Conservation (phyloP, 2,797 vertebrate species). For the Acrossocheilus wenchowensis region DNA sequence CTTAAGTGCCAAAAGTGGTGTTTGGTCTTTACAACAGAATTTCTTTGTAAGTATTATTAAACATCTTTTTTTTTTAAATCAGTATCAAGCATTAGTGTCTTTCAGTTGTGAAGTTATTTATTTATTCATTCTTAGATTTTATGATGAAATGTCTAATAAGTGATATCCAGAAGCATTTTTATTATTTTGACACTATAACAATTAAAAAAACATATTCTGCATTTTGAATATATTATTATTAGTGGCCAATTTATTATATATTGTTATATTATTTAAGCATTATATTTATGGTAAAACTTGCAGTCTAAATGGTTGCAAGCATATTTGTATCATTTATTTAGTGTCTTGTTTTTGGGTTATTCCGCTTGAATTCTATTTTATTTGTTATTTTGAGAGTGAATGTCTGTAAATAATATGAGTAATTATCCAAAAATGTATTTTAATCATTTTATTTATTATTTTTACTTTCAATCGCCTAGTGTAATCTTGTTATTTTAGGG, state of each 20-base stretch:
- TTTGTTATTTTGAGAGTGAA: not conserved
- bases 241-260: not conserved
- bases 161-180: not conserved
- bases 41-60: not conserved
- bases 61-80: not conserved
- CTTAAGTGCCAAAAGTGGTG: not conserved
- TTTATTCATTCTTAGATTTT: not conserved
- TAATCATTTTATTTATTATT: not conserved
- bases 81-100: not conserved
- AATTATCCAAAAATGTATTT: not conserved
- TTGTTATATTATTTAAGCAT: not conserved
- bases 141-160: not conserved
- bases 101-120: not conserved
- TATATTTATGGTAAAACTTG: not conserved
- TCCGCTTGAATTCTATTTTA: not conserved
- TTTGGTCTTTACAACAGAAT: not conserved
- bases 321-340: not conserved
- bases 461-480: not conserved
- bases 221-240: not conserved
- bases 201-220: not conserved
- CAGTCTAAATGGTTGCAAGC: not conserved
- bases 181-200: not conserved
- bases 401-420: not conserved
- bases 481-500: not conserved
- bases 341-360: not conserved